A percentile compares a stretch with the other conserved stretches of the same genome.
phyloP scores from a whole-genome alignment of 2,888 invertebrate genomes.

The Agonopterix subpropinquella region DNA sequence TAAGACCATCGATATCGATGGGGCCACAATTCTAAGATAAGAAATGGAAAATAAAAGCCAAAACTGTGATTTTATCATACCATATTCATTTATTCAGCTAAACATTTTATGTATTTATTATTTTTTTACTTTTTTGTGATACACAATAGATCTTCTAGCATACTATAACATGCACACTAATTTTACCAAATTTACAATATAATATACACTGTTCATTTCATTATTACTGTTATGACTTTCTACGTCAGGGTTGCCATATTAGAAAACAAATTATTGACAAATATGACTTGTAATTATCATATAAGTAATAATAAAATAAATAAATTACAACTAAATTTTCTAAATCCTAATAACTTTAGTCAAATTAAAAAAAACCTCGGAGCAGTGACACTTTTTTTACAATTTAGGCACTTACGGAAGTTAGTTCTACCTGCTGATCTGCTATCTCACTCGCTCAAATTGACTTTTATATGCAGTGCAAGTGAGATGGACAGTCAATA shows the following conservation, averaged over 20 bases:
- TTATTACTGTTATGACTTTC: slow-evolving; percentile 5
- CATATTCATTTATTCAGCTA: slow-evolving; percentile 36
- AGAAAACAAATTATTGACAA: no score
- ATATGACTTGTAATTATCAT: not conserved
- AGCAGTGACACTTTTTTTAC: slow-evolving; percentile 9
- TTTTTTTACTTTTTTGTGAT: slow-evolving; percentile 21
- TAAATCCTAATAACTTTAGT: slow-evolving; percentile 7
- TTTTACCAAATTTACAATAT: slow-evolving; percentile 31
- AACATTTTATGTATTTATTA: slow-evolving; percentile 32
- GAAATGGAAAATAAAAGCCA: not conserved
- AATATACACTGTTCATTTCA: slow-evolving; percentile 24
- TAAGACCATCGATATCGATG: no score
- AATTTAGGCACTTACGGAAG: slow-evolving; percentile 15
- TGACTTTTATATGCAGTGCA: no score
- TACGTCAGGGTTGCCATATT: not conserved
- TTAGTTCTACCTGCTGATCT: not conserved
- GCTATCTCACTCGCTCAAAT: no score
- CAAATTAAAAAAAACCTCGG: slow-evolving; percentile 4
- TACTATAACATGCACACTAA: slow-evolving; percentile 27
- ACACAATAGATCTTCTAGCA: slow-evolving; percentile 30
- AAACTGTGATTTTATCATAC: slow-evolving; percentile 6
- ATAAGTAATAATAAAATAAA: not conserved
- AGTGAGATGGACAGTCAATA: no score
- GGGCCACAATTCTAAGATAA: no score
- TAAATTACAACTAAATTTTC: slow-evolving; percentile 3